Conservation (phyloP, 2,113 vertebrate species). For the Bucco capensis region DNA sequence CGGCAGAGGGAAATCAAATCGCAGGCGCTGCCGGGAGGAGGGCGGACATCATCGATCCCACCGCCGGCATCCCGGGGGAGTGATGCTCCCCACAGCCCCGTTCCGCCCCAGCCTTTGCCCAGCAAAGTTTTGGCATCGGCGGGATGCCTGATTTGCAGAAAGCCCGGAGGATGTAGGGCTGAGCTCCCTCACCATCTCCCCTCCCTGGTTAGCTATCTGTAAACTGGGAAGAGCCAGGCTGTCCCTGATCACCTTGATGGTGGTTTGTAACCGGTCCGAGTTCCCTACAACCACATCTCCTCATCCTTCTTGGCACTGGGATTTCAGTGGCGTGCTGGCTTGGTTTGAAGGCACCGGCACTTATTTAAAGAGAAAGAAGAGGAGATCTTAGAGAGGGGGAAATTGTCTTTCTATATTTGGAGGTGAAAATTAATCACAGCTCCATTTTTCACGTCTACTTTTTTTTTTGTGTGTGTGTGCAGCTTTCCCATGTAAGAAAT, state of each 20-base stretch:
- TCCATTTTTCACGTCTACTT: neutral
- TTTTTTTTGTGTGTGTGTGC: neutral
- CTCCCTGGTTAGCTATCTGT: neutral
- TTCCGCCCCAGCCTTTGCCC: neutral
- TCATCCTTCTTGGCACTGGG: neutral
- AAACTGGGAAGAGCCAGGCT: neutral
- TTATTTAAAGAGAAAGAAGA: neutral
- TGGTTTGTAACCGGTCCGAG: neutral
- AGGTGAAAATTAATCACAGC: slow-evolving; percentile 8
- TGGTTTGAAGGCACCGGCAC: neutral
- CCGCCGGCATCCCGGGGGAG: neutral
- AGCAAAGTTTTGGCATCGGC: neutral
- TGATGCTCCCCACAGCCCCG: neutral
- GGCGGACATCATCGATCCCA: neutral
- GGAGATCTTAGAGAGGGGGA: neutral
- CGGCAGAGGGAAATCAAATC: neutral
- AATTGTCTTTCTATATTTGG: neutral
- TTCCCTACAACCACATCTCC: neutral
- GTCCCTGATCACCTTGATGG: neutral
- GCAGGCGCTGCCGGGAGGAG: neutral
- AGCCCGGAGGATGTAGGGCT: neutral
- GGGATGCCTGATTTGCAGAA: neutral
- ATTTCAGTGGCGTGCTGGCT: neutral
- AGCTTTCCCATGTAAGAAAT: neutral
- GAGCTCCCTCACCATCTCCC: neutral